Conservation (phyloP, 2,888 invertebrate genomes). For the Dryococelus australis region DNA sequence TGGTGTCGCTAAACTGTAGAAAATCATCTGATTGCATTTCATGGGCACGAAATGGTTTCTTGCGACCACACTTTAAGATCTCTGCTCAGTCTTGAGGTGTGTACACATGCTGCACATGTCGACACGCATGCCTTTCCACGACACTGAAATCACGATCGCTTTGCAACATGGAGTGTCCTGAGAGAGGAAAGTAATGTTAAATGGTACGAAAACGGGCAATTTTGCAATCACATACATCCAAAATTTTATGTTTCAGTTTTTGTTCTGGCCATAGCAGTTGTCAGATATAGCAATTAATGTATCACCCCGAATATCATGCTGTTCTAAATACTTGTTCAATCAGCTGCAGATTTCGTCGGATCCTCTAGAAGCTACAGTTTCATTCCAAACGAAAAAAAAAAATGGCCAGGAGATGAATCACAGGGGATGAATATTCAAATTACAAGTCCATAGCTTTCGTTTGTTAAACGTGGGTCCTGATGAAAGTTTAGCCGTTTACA, state of each 20-base stretch:
- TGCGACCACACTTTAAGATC: neutral
- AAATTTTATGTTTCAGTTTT: neutral
- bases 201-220: neutral
- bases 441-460: no score
- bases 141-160: conserved; percentile 9
- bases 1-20: neutral
- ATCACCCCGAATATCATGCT: neutral
- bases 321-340: no score
- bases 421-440: no score
- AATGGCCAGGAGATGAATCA: no score
- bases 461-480: no score
- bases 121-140: neutral
- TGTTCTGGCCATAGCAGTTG: neutral
- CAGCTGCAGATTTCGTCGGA: no score
- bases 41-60: neutral
- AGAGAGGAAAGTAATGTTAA: neutral
- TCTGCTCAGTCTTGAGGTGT: neutral
- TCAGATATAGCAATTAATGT: neutral
- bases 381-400: no score
- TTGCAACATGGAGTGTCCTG: neutral
- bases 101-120: neutral
- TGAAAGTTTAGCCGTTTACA: no score
- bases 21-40: neutral
- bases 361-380: no score
- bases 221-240: neutral